Conservation (phyloP, 2,888 invertebrate genomes). For the Pollenia angustigena region DNA sequence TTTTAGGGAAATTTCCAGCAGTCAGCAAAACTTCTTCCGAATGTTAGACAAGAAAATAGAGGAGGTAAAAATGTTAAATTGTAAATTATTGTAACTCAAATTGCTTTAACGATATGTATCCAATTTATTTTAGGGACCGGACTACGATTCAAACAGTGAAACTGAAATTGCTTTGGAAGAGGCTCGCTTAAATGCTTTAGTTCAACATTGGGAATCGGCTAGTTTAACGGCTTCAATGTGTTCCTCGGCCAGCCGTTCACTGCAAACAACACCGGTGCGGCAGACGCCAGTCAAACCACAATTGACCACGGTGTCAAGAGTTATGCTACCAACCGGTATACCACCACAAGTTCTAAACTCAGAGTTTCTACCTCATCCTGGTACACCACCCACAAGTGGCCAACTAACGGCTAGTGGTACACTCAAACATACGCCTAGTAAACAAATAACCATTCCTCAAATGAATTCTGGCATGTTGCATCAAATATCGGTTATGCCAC, state of each 20-base stretch:
- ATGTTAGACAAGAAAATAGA: constrained; percentile 97
- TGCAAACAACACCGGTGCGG: constrained; percentile 85
- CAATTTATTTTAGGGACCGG: constrained; percentile 87
- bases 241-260: constrained; percentile 85
- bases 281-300: constrained; percentile 81
- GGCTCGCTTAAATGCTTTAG: constrained; percentile 87
- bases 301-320: constrained; percentile 73
- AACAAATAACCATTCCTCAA: constrained; percentile 76
- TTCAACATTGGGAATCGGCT: constrained; percentile 91
- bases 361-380: constrained; percentile 83
- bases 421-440: constrained; percentile 75
- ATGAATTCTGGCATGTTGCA: constrained; percentile 79
- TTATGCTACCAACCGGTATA: constrained; percentile 77
- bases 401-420: constrained; percentile 69
- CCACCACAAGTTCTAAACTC: constrained; percentile 77
- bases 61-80: constrained; percentile 86
- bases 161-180: constrained; percentile 89
- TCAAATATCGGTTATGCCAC: constrained; percentile 75
- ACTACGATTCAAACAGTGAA: constrained; percentile 92
- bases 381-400: constrained; percentile 75
- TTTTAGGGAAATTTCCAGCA: constrained; percentile 93
- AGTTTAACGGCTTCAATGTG: constrained; percentile 86
- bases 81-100: not conserved
- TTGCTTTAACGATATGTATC: not conserved
- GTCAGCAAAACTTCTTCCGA: constrained; percentile 96